Base-by-base conservation (phyloP, 2,888 invertebrate genomes). In the Heliconius ismenius region DNA sequence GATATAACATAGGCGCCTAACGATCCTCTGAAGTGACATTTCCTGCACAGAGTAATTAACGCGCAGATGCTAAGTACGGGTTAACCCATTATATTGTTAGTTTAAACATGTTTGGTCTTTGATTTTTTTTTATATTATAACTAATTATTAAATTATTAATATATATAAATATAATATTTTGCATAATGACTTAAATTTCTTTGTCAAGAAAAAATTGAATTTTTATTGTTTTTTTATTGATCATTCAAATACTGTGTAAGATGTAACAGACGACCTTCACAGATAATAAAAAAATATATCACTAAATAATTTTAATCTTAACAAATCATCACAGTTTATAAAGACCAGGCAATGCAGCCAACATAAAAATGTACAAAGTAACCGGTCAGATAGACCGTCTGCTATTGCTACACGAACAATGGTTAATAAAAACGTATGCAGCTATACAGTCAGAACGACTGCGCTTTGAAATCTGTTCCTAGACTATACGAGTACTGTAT, bases 21-120 rank as follows among this genome's bases (percentile, higher is more conserved):
- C 81, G 83, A 83, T 83, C 81, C 81, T 60, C 79, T 79, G 82
- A 81, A 82, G 80, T 81, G 83, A 83, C 80, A 82, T 80, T 82
- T 84, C 84, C 84, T 74, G 78, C 79, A 73, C 75, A 77, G 81
- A 79, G 78, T 79, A 76, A 81, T 81, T 81, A 80, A 79, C 76
- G 39, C 74, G 54, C 67, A 78, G 75, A 78, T 76, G 64, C 64
- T 70, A 70, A 76, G 74, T 78, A 73, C 65, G 74, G 79, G 74
- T 72, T 74, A 77, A 79, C 36, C 68, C 63, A 60, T 69, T 75
- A 15, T 26, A 7, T 54, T 32, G 28, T 62, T 73, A 18, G n/a
- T 21, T 18, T 75, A n/a, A 73, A 63, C 65, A 15, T 13, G n/a
- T 21, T n/a, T 58, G n/a, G n/a, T 9, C 3, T 3, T 54, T 54